phyloP scores from a whole-genome alignment of 2,797 vertebrate genomes.

The Cyprinodon diabolis region DNA sequence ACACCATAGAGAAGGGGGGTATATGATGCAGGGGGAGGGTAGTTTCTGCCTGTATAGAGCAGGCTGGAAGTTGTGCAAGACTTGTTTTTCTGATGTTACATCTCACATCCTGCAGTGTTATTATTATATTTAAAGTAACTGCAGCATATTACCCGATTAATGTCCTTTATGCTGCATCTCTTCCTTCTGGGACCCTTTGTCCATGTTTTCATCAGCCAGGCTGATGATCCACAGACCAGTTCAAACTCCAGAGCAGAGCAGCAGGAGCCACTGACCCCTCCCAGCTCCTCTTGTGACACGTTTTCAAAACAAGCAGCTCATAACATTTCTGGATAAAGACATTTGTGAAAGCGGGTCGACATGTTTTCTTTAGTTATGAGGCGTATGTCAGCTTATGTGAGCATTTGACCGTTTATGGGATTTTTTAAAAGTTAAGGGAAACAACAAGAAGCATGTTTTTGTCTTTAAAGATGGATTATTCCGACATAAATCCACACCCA shows the following conservation, averaged over 20 bases:
- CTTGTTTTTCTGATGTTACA: not conserved
- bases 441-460: not conserved
- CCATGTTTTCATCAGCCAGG: conserved; percentile 69
- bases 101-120: not conserved
- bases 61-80: not conserved
- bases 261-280: conserved; percentile 17
- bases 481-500: not conserved
- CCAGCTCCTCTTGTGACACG: conserved; percentile 21
- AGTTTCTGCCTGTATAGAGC: not conserved
- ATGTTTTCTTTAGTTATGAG: not conserved
- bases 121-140: conserved; percentile 16
- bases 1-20: not conserved
- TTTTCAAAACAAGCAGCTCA: conserved; percentile 34
- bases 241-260: conserved; percentile 54
- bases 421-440: not conserved
- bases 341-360: not conserved
- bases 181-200: conserved; percentile 54
- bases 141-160: not conserved
- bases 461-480: not conserved
- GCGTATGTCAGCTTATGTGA: not conserved
- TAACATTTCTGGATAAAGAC: conserved; percentile 11
- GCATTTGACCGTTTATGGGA: not conserved
- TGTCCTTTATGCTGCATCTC: not conserved
- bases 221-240: conserved; percentile 33
- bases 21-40: conserved; percentile 8